Base-by-base conservation (phyloP, 2,888 invertebrate species). In the Geophilus truncorum region DNA sequence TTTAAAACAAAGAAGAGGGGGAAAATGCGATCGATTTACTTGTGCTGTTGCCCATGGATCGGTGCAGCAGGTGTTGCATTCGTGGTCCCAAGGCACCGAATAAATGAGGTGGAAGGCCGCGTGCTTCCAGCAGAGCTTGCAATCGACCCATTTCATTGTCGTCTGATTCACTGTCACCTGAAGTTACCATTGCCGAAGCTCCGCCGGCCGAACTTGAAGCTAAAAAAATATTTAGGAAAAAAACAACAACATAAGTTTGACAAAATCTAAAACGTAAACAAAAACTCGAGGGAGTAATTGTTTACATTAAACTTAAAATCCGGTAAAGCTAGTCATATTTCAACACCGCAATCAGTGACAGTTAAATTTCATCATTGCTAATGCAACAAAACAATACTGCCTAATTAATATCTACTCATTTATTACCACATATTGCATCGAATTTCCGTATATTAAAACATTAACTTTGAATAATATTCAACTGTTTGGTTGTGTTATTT, bases 111-210 rank as follows among this genome's bases (percentile, higher is more conserved):
- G 98, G 97, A 84, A 98, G 88, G 30, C 98, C 98, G 83, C 97
- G 90, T 15, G 97, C 95, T 88, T 98, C 98, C 80, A 98, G 90
- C 84, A 98, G 89, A 28, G 97, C 97, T 88, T 98, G 97, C 81
- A 98, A 90, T 78, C 97, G 92, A 51, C 97, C 97, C 86, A 98
- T 97, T 88, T 98, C 97, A 84, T 94, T 94, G 87, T 97, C 97
- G 88, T 97, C 97, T 84, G 92, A 92, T 85, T 93, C 93, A 81
- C 84, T 84, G 79, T 86, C 86, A 30, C 84, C 86, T 80, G 84
- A 83, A 70, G 85, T 83, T 84, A 84, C 84, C 62, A 83, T 82
- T 21, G 82, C 82, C 25, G 82, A 80, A 28, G 83, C 81, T 34
- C 82, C 83, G 75, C 82, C 81, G 36, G 81, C 81, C 30, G 83